A percentile compares a stretch with the other conserved stretches of the same genome.
Conservation (phyloP, 2,888 invertebrate species). For the Helleia helle region DNA sequence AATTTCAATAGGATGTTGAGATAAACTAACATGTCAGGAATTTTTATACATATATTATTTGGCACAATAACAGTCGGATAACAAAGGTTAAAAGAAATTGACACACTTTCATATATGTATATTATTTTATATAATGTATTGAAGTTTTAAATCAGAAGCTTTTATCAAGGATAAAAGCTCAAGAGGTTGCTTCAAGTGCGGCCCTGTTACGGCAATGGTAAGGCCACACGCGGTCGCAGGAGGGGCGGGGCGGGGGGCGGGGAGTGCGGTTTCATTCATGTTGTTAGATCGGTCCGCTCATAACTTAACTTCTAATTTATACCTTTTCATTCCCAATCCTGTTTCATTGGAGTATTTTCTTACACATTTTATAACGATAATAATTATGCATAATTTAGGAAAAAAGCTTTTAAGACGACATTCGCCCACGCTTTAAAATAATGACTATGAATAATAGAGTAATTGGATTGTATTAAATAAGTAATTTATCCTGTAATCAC, state of each 20-base stretch:
- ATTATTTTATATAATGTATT: too few relatives aligned
- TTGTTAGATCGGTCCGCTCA: constrained; percentile 70
- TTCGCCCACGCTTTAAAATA: background rate
- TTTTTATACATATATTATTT: too few relatives aligned
- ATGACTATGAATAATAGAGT: background rate
- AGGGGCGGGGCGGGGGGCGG: constrained; percentile 26
- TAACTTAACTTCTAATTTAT: constrained; percentile 73
- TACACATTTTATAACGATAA: constrained; percentile 45
- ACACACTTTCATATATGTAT: too few relatives aligned
- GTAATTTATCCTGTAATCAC: background rate
- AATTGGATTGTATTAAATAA: constrained; percentile 19
- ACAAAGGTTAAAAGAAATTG: constrained; percentile 1
- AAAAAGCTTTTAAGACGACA: constrained; percentile 23
- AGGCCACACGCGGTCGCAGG: constrained; percentile 62
- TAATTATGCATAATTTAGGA: constrained; percentile 44
- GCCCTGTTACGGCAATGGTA: constrained; percentile 45
- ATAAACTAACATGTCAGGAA: too few relatives aligned
- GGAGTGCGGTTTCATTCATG: constrained; percentile 67
- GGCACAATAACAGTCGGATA: too few relatives aligned
- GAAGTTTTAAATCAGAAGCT: too few relatives aligned
- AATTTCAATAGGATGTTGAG: too few relatives aligned
- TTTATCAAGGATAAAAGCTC: too few relatives aligned
- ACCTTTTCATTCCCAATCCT: constrained; percentile 50
- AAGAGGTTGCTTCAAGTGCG: constrained; percentile 34
- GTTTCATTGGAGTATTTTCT: constrained; percentile 45